Evolutionary conservation across 2,888 invertebrate genomes (phyloP).

Genomic region (Thumatha senex): DNA sequence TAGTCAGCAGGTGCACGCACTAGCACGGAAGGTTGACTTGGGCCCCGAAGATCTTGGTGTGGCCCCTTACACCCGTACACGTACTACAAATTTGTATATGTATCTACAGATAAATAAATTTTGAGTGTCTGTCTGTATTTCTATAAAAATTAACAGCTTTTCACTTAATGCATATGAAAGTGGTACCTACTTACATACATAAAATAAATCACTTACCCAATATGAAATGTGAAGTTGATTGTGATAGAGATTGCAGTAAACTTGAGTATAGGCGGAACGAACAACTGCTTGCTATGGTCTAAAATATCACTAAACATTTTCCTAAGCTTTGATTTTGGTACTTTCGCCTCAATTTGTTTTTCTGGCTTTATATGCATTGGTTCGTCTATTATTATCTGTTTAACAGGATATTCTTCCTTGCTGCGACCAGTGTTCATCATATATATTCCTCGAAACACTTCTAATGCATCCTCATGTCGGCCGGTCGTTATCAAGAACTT

Average conservation of each 20-base stretch:
- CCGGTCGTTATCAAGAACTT: slow-evolving; percentile 93
- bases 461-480: slow-evolving; percentile 90
- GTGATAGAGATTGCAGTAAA: slow-evolving; percentile 93
- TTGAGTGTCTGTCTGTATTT: too few relatives aligned
- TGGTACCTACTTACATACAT: too few relatives aligned
- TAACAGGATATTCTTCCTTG: slow-evolving; percentile 90
- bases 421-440: slow-evolving; percentile 91
- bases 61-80: too few relatives aligned
- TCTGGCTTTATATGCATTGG: slow-evolving; percentile 74
- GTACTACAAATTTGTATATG: too few relatives aligned
- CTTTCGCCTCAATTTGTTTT: slow-evolving; percentile 84
- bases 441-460: slow-evolving; percentile 92
- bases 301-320: slow-evolving; percentile 90
- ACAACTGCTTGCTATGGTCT: slow-evolving; percentile 91
- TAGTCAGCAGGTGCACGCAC: too few relatives aligned
- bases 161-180: too few relatives aligned
- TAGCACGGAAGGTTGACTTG: too few relatives aligned
- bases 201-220: slow-evolving; percentile 84
- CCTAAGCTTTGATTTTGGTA: slow-evolving; percentile 86
- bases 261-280: slow-evolving; percentile 91
- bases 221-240: slow-evolving; percentile 96
- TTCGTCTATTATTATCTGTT: slow-evolving; percentile 86
- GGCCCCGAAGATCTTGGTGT: too few relatives aligned
- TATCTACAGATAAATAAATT: too few relatives aligned
- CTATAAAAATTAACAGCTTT: too few relatives aligned